Percentiles rank a stretch among this genome's conserved stretches.
phyloP scores from a whole-genome alignment of 53 echinoderm and acorn worm species.

The Henricia sp. region DNA sequence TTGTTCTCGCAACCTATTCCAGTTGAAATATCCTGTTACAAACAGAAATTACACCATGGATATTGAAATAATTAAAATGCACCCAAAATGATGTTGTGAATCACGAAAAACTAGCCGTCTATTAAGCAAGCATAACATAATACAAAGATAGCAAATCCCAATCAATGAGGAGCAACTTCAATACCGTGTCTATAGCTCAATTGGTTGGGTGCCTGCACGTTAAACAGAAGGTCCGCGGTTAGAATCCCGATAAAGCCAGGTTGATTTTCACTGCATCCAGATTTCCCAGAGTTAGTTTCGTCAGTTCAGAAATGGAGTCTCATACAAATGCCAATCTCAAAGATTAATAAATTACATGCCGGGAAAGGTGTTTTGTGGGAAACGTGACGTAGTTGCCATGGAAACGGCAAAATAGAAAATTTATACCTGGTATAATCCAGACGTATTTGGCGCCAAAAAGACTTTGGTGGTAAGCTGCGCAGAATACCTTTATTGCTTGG shows the following conservation, averaged over 20 bases:
- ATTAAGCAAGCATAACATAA: too few species aligned
- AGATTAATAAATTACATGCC: too few species aligned
- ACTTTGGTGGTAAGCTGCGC: constrained; percentile 38
- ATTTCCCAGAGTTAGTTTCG: not conserved
- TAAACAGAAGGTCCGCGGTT: too few species aligned
- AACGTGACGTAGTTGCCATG: too few species aligned
- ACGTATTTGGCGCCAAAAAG: constrained; percentile 50
- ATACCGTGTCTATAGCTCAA: too few species aligned
- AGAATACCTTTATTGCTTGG: constrained; percentile 17
- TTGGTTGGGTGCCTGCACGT: too few species aligned
- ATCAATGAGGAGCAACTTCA: too few species aligned
- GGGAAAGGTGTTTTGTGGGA: too few species aligned
- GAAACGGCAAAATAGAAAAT: not conserved
- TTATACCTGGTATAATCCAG: constrained; percentile 59
- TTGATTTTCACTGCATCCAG: not conserved
- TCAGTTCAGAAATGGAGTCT: not conserved
- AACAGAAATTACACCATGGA: not conserved
- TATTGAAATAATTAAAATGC: not conserved
- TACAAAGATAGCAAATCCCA: too few species aligned
- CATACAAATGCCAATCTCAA: not conserved
- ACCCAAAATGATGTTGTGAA: too few species aligned
- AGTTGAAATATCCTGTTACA: constrained; percentile 2
- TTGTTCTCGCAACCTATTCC: constrained; percentile 3
- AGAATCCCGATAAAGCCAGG: not conserved
- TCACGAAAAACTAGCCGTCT: too few species aligned